Conservation (phyloP, 2,888 invertebrate species). For the Conistra vaccinii region DNA sequence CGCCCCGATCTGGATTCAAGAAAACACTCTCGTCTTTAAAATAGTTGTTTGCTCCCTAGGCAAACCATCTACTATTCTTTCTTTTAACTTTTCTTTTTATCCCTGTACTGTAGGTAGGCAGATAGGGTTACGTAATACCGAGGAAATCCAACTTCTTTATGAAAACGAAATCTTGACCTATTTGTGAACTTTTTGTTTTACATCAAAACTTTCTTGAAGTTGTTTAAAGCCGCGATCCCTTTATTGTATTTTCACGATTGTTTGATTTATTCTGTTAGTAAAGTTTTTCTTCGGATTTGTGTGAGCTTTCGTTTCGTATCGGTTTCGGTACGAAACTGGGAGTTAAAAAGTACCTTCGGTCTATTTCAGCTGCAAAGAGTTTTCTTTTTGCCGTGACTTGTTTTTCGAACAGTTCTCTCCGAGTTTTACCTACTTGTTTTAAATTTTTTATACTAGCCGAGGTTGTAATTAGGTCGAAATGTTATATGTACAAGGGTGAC, state of each 20-base stretch:
- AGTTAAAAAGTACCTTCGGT: slow-evolving; percentile 19
- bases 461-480: neutral
- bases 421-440: neutral
- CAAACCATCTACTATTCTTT: too few relatives aligned
- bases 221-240: slow-evolving; percentile 33
- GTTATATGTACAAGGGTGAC: neutral
- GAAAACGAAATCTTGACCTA: slow-evolving; percentile 25
- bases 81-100: neutral
- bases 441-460: too few relatives aligned
- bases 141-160: neutral
- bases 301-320: slow-evolving; percentile 14
- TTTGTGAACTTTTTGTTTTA: slow-evolving; percentile 30
- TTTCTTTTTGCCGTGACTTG: slow-evolving; percentile 2
- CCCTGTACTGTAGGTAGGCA: neutral
- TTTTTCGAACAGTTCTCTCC: slow-evolving; percentile 14
- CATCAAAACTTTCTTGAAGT: slow-evolving; percentile 26
- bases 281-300: slow-evolving; percentile 23
- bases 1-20: too few relatives aligned
- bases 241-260: slow-evolving; percentile 43
- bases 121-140: neutral
- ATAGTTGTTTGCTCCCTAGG: too few relatives aligned
- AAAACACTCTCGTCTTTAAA: too few relatives aligned
- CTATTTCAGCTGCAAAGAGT: slow-evolving; percentile 15
- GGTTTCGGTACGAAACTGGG: slow-evolving; percentile 13
- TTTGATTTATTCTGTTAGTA: slow-evolving; percentile 49